These are phyloP conservation scores for Chroicocephalus ridibundus DNA, from an alignment of 2,113 vertebrate genomes.

Conservation along the genomic window DNA sequence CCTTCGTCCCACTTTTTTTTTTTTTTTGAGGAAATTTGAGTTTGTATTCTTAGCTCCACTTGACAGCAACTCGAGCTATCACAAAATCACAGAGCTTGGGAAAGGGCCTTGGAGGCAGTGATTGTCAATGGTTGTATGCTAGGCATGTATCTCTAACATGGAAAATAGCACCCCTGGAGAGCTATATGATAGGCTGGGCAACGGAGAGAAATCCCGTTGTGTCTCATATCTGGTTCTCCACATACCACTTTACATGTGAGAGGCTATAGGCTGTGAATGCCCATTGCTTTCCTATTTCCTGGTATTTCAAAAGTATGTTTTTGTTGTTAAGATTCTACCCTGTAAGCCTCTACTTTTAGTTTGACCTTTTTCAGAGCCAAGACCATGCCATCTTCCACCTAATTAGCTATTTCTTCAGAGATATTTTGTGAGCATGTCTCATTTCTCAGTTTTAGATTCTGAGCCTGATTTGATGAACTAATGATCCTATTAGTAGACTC, in stretches of 20 bases:
- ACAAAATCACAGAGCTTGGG: not conserved
- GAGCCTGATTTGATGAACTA: slow-evolving; percentile 65
- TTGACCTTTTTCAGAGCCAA: slow-evolving; percentile 55
- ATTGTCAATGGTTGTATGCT: not conserved
- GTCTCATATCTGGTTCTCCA: not conserved
- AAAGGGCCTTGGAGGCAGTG: not conserved
- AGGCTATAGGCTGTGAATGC: not conserved
- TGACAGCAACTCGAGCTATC: not conserved
- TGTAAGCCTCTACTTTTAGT: slow-evolving; percentile 24
- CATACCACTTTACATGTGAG: not conserved
- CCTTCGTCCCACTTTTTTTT: not conserved
- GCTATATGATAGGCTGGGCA: not conserved
- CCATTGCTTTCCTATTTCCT: not conserved
- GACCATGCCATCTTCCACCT: slow-evolving; percentile 42
- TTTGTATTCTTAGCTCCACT: not conserved
- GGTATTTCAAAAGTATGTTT: slow-evolving; percentile 4
- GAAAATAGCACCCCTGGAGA: not conserved
- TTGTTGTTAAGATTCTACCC: slow-evolving; percentile 18
- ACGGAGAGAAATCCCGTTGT: not conserved
- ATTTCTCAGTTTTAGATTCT: slow-evolving; percentile 55
- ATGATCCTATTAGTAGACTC: slow-evolving; percentile 69
- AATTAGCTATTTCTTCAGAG: slow-evolving; percentile 52
- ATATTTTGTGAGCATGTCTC: slow-evolving; percentile 33
- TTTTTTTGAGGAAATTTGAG: not conserved
- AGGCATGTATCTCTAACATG: not conserved